Percentiles rank a stretch among this genome's conserved stretches.
phyloP scores from a whole-genome alignment of 2,888 invertebrate species.

The Hetaerina titia region DNA sequence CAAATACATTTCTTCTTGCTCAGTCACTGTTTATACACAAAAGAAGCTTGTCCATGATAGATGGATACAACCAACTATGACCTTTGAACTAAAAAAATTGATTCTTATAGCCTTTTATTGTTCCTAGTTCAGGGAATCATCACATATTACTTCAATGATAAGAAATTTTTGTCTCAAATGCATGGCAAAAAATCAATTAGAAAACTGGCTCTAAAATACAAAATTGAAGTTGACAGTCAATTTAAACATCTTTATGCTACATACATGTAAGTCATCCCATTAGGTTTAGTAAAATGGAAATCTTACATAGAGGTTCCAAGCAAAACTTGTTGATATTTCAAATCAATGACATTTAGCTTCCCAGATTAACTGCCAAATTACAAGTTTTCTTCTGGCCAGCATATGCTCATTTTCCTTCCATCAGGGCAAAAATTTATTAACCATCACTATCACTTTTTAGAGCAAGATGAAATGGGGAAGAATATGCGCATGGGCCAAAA shows the following conservation, averaged over 20 bases:
- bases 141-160: slow-evolving; percentile 4
- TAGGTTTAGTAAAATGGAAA: slow-evolving; percentile 43
- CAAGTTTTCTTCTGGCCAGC: slow-evolving; percentile 52
- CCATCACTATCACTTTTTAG: slow-evolving; percentile 55
- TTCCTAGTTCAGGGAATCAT: slow-evolving; percentile 43
- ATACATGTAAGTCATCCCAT: slow-evolving; percentile 61
- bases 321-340: slow-evolving; percentile 17
- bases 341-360: slow-evolving; percentile 61
- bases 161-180: slow-evolving; percentile 46
- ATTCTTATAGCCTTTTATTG: slow-evolving; percentile 46
- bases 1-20: slow-evolving; percentile 30
- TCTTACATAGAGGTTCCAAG: slow-evolving; percentile 58
- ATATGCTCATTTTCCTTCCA: slow-evolving; percentile 63
- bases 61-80: slow-evolving; percentile 39
- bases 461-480: slow-evolving; percentile 57
- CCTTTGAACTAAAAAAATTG: slow-evolving; percentile 32
- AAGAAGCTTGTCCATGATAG: slow-evolving; percentile 1
- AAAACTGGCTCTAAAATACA: slow-evolving; percentile 55
- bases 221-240: slow-evolving; percentile 56
- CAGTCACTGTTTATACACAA: slow-evolving; percentile 49
- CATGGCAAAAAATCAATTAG: slow-evolving; percentile 44
- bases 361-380: slow-evolving; percentile 60
- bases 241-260: slow-evolving; percentile 57
- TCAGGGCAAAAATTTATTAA: slow-evolving; percentile 47
- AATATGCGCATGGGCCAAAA: slow-evolving; percentile 49